Base-by-base conservation (phyloP, 2,888 invertebrate species). In the Blomia tropicalis region DNA sequence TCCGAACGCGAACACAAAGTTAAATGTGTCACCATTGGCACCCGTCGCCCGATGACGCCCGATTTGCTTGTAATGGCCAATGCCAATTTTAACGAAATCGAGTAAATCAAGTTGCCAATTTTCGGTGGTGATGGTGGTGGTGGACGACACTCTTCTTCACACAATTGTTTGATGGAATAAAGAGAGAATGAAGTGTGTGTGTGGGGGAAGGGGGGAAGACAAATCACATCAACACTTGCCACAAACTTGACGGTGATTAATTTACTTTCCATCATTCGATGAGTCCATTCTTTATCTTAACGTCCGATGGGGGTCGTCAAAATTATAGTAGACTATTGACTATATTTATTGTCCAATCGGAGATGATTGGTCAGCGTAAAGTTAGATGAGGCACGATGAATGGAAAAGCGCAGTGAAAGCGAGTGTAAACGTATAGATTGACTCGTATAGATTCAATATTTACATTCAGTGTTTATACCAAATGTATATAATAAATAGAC, bases 401-500 rank as follows among this genome's bases (percentile, higher is more conserved):
- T n/a, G n/a, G n/a, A n/a, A n/a, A n/a, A n/a, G n/a, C n/a, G n/a
- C 51, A 11, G 51, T 47, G 51, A 25, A 47, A 47, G 51, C 51
- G 51, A 47, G 51, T 47, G 51, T 47, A 47, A 47, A 47, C 17
- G 36, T 36, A 36, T 11, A 36, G 7, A 36, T n/a, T 47, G 7
- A 19, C 51, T 47, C 7, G 51, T 47, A n/a, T n/a, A 17, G 41
- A n/a, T 41, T n/a, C 41, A 41, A 41, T 47, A n/a, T 47, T 47
- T 47, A 47, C 51, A 47, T 47, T 47, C 51, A 47, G n/a, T 47
- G n/a, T 47, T n/a, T 7, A 47, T 47, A 47, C n/a, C 7, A 47
- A 47, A 14, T 47, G 7, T 11, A 14, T 27, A 19, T n/a, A 7
- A 36, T 17, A 7, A 17, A 36, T 17, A 7, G 36, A 25, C 7